A percentile compares a stretch with the other conserved stretches of the same genome.
These are phyloP conservation scores for Choristoneura fumiferana DNA, from an alignment of 1,140 invertebrate genomes.

Conservation along the genomic window DNA sequence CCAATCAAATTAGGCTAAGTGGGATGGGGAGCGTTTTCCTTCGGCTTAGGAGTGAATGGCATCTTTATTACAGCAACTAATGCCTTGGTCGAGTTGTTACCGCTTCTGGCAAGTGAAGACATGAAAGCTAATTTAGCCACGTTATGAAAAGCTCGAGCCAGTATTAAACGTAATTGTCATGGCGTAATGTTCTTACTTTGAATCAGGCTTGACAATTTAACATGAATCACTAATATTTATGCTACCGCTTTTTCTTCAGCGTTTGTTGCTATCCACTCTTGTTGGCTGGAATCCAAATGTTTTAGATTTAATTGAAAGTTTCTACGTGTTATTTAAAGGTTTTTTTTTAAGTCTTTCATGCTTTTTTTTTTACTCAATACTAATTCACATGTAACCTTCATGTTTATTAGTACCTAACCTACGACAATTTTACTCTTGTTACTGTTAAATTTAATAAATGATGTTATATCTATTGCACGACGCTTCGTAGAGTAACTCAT, in stretches of 20 bases:
- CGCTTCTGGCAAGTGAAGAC: neutral
- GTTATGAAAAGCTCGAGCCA: conserved; percentile 2
- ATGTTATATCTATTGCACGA: conserved; percentile 1
- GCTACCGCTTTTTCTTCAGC: neutral
- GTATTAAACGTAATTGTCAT: conserved; percentile 9
- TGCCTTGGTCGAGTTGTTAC: neutral
- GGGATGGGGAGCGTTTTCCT: conserved; percentile 5
- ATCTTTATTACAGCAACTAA: conserved; percentile 15
- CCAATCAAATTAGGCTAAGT: conserved; percentile 19
- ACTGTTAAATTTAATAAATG: neutral
- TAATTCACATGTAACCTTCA: too few species aligned
- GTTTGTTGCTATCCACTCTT: neutral
- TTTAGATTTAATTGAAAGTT: conserved; percentile 18
- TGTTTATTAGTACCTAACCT: too few species aligned
- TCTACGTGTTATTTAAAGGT: neutral
- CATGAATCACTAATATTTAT: conserved; percentile 11
- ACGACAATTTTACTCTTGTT: too few species aligned
- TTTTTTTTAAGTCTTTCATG: neutral
- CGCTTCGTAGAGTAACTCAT: neutral
- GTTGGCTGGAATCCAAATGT: conserved; percentile 6
- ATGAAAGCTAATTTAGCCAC: conserved; percentile 5
- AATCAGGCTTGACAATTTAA: neutral
- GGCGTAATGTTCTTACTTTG: neutral
- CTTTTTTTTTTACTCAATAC: too few species aligned
- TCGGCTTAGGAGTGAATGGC: conserved; percentile 9